Conservation (phyloP, 1,140 invertebrate genomes). For the Epicauta chinensis region DNA sequence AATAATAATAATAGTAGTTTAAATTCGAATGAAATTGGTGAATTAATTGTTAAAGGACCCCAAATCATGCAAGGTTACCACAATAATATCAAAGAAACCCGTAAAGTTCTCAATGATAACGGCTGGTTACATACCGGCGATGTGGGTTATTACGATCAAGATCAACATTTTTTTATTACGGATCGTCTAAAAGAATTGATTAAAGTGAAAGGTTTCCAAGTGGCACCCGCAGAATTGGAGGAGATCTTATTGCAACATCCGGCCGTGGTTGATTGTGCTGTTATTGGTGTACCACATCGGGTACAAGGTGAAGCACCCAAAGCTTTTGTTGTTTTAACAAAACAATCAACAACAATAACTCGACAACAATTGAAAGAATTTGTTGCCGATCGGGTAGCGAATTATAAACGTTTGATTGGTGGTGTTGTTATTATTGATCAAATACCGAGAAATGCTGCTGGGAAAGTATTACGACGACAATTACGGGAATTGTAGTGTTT, state of each 20-base stretch:
- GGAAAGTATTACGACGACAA: constrained; percentile 1
- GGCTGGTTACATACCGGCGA: constrained; percentile 74
- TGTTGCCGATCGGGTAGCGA: constrained; percentile 41
- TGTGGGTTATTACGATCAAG: constrained; percentile 57
- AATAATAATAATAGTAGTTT: constrained; percentile 44
- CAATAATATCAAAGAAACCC: constrained; percentile 61
- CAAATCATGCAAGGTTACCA: constrained; percentile 67
- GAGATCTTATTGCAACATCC: constrained; percentile 68
- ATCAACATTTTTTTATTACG: constrained; percentile 57
- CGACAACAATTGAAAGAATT: constrained; percentile 41
- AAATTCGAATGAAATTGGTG: constrained; percentile 49
- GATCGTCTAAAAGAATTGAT: constrained; percentile 77
- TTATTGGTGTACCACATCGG: constrained; percentile 72
- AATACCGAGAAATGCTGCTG: constrained; percentile 4
- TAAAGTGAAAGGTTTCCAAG: constrained; percentile 72
- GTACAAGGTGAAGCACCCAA: constrained; percentile 69
- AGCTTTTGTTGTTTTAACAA: constrained; percentile 57
- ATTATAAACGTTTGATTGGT: constrained; percentile 44
- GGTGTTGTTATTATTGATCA: constrained; percentile 47
- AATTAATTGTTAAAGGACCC: constrained; percentile 56
- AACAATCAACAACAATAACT: constrained; percentile 28
- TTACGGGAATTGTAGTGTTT: too few relatives aligned
- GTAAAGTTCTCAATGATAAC: constrained; percentile 51
- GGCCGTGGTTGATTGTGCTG: constrained; percentile 69
- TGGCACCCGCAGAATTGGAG: constrained; percentile 84